phyloP scores from a whole-genome alignment of 1,140 invertebrate genomes.

The Trachymyrmex septentrionalis region DNA sequence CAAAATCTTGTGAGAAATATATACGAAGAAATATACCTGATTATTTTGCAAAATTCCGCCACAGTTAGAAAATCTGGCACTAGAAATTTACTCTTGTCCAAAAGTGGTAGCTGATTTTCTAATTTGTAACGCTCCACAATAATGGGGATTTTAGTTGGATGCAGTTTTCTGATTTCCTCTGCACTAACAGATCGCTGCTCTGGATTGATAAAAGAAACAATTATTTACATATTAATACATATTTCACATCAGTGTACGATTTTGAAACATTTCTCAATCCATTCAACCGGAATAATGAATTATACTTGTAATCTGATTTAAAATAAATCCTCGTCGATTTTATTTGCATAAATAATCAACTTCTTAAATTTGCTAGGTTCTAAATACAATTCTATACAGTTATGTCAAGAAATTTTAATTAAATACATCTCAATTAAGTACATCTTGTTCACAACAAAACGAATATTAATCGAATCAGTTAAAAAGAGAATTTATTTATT shows the following conservation, averaged over 20 bases:
- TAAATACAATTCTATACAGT: neutral
- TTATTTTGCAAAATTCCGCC: conserved; percentile 93
- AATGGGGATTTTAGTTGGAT: conserved; percentile 89
- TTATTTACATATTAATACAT: neutral
- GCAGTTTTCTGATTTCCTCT: conserved; percentile 83
- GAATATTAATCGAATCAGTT: no score
- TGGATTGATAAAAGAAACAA: conserved; percentile 69
- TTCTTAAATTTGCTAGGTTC: neutral
- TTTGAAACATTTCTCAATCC: neutral
- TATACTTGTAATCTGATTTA: neutral
- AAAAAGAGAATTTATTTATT: no score
- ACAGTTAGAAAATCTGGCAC: conserved; percentile 93
- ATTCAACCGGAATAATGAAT: neutral
- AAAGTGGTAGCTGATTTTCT: conserved; percentile 89
- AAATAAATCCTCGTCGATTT: neutral
- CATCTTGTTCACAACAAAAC: neutral
- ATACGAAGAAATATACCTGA: conserved; percentile 87
- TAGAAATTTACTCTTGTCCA: conserved; percentile 93
- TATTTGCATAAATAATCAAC: neutral
- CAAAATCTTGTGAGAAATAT: neutral
- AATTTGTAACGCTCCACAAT: conserved; percentile 92
- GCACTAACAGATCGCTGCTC: conserved; percentile 86
- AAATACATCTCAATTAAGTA: no score
- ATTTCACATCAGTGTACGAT: neutral
- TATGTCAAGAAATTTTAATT: neutral